Percentiles rank a stretch among this genome's conserved stretches.
These are phyloP conservation scores for Brachionus rubens DNA, from an alignment of 1,140 invertebrate species.

Conservation along the genomic window DNA sequence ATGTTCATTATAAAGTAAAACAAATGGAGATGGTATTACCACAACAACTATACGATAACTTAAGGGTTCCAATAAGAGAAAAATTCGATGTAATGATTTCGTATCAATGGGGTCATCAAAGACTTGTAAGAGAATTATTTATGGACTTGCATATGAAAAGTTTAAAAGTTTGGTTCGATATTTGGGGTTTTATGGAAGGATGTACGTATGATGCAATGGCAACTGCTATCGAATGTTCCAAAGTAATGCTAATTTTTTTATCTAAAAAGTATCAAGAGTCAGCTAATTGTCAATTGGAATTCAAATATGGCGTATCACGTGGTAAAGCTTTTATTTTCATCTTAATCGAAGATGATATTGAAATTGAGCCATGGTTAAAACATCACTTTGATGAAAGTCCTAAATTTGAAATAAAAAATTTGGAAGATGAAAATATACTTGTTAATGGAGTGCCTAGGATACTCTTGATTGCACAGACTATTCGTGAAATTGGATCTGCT, in stretches of 20 bases:
- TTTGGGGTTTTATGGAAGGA: constrained; percentile 38
- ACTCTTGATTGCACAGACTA: background rate
- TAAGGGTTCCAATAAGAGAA: constrained; percentile 37
- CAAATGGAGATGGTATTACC: constrained; percentile 11
- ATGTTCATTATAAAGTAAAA: constrained; percentile 24
- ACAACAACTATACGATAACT: background rate
- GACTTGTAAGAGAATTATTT: constrained; percentile 28
- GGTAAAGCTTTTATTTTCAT: constrained; percentile 29
- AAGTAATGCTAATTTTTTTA: constrained; percentile 35
- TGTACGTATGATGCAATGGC: constrained; percentile 47
- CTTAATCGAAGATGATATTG: background rate
- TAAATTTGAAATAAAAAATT: background rate
- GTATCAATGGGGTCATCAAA: constrained; percentile 46
- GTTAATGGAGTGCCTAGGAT: constrained; percentile 36
- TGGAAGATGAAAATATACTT: background rate
- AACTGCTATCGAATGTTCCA: constrained; percentile 35
- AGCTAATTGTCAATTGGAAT: constrained; percentile 39
- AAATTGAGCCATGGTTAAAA: background rate
- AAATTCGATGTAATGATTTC: constrained; percentile 18
- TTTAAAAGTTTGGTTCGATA: constrained; percentile 41
- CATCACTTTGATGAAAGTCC: background rate
- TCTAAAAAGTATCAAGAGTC: constrained; percentile 34
- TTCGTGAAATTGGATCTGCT: background rate
- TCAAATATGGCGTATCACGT: constrained; percentile 20
- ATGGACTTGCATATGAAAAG: background rate